These are phyloP conservation scores for Caenorhabditis inopinata DNA, from an alignment of 1,140 invertebrate species.

Conservation along the genomic window DNA sequence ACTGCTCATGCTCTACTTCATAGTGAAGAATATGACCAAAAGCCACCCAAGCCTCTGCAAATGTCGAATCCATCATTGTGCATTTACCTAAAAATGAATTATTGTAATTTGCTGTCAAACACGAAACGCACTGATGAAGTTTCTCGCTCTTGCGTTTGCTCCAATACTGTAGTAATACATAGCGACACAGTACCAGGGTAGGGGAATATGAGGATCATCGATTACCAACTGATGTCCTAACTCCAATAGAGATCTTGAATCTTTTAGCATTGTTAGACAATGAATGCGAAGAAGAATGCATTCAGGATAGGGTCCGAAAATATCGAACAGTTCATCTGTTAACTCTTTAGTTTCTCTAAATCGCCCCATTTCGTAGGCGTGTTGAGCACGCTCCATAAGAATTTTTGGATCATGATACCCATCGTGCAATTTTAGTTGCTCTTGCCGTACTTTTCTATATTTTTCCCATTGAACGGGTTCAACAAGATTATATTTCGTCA, in stretches of 20 bases:
- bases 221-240: not conserved
- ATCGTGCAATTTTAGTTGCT: slow-evolving; percentile 3
- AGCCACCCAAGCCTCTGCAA: slow-evolving; percentile 27
- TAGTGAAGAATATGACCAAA: slow-evolving; percentile 36
- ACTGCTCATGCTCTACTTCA: slow-evolving; percentile 41
- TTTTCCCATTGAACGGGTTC: not conserved
- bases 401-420: not conserved
- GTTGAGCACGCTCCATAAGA: not conserved
- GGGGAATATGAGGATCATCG: not conserved
- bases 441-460: not conserved
- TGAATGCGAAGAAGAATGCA: not conserved
- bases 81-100: not conserved
- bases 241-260: not conserved
- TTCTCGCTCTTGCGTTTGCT: not conserved
- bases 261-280: slow-evolving; percentile 12
- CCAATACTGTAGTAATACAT: not conserved
- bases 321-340: not conserved
- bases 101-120: not conserved
- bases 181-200: slow-evolving; percentile 6
- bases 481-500: not conserved
- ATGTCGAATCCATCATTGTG: slow-evolving; percentile 27
- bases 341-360: not conserved
- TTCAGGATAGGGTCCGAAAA: not conserved
- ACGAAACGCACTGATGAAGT: not conserved
- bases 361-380: not conserved